phyloP scores from a whole-genome alignment of 2,888 invertebrate species.

The Rhagonycha fulva region DNA sequence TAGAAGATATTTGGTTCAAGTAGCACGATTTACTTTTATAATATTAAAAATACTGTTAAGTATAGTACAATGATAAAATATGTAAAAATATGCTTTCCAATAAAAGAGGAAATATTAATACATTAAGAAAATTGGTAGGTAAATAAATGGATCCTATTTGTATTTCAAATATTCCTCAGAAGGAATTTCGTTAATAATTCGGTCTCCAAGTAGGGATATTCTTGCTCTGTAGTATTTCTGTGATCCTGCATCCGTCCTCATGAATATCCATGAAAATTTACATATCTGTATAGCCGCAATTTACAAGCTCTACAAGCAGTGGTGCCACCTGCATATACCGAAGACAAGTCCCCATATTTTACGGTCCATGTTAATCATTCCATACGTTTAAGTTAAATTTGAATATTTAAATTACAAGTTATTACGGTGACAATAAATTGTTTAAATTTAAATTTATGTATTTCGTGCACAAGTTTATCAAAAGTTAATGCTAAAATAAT shows the following conservation, averaged over 20 bases:
- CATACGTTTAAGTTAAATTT: slow-evolving; percentile 27
- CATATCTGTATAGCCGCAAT: slow-evolving; percentile 46
- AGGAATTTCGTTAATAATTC: slow-evolving; percentile 24
- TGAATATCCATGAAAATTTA: slow-evolving; percentile 46
- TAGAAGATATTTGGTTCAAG: not conserved
- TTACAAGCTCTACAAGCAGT: slow-evolving; percentile 42
- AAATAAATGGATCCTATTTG: slow-evolving; percentile 10
- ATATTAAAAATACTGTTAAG: not conserved
- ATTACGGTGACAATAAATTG: not conserved
- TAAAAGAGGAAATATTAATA: not conserved
- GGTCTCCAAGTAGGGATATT: slow-evolving; percentile 18
- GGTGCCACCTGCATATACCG: slow-evolving; percentile 42
- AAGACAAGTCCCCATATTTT: slow-evolving; percentile 27
- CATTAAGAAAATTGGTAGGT: not conserved
- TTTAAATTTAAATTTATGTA: not conserved
- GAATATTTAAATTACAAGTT: slow-evolving; percentile 24
- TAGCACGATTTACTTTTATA: not conserved
- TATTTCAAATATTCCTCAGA: slow-evolving; percentile 17
- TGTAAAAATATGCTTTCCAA: not conserved
- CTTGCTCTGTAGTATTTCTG: slow-evolving; percentile 27
- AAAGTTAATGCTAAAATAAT: not conserved
- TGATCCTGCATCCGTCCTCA: slow-evolving; percentile 35
- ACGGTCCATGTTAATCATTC: slow-evolving; percentile 30
- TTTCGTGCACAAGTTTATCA: not conserved
- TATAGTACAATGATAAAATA: not conserved